phyloP scores from a whole-genome alignment of 37 sponge, comb jelly and placozoan genomes.

The Haliclona indistincta region DNA sequence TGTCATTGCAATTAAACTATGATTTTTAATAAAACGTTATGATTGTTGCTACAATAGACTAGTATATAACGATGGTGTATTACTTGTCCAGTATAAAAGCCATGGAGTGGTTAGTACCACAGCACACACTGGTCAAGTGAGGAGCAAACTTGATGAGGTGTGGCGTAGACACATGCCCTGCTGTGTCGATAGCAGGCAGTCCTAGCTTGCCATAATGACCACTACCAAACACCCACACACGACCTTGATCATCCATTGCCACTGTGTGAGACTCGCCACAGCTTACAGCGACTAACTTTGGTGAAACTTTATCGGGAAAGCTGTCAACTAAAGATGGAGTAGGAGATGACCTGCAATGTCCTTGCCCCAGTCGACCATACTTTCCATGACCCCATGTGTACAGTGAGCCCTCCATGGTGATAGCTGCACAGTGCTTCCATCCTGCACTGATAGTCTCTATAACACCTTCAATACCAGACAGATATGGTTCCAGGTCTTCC shows the following conservation, averaged over 20 bases:
- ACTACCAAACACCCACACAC: constrained; percentile 59
- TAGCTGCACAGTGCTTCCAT: constrained; percentile 58
- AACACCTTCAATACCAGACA: neutral
- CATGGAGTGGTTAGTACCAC: constrained; percentile 57
- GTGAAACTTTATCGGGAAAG: neutral
- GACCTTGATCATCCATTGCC: constrained; percentile 29
- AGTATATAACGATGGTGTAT: too few relatives aligned
- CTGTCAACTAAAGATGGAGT: constrained; percentile 11
- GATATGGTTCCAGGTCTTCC: constrained; percentile 2
- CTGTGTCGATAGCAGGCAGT: neutral
- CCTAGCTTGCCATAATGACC: constrained; percentile 56
- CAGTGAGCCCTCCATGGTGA: constrained; percentile 21
- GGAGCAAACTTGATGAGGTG: neutral
- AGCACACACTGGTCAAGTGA: constrained; percentile 14
- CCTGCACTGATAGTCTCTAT: constrained; percentile 30
- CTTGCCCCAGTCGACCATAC: constrained; percentile 45
- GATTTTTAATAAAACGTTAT: neutral
- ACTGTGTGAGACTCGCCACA: constrained; percentile 72
- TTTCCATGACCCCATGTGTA: constrained; percentile 54
- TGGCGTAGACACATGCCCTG: constrained; percentile 5
- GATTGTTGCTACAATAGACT: too few relatives aligned
- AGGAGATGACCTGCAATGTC: neutral
- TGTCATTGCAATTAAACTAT: neutral
- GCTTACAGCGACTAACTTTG: constrained; percentile 20
- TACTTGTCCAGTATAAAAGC: constrained; percentile 14